These are phyloP conservation scores for Tetragonisca angustula DNA, from an alignment of 2,888 invertebrate genomes.

Conservation along the genomic window DNA sequence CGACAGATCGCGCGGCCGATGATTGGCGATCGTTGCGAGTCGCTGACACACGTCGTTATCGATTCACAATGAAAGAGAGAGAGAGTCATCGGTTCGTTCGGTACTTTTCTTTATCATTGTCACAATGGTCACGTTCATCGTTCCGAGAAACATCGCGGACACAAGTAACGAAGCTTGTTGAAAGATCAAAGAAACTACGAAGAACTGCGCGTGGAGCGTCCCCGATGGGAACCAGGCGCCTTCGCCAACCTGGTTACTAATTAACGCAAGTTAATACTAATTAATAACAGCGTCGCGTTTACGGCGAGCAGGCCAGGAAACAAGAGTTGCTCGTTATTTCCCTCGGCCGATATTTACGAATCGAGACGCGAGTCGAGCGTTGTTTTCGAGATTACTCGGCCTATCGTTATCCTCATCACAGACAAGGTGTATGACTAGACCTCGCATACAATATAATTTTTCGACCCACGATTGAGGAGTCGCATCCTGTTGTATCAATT, in stretches of 20 bases:
- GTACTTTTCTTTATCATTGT: not conserved
- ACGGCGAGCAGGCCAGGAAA: not conserved
- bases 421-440: too few species aligned
- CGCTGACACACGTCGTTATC: not conserved
- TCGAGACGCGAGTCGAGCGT: not conserved
- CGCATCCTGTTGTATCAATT: too few species aligned
- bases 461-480: too few species aligned
- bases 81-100: not conserved
- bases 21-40: not conserved
- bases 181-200: constrained; percentile 29
- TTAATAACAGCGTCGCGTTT: constrained; percentile 21
- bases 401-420: not conserved
- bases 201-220: not conserved
- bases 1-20: too few species aligned
- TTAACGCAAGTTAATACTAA: constrained; percentile 50
- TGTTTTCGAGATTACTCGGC: constrained; percentile 36
- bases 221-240: too few species aligned
- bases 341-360: constrained; percentile 7
- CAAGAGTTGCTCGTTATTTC: constrained; percentile 12
- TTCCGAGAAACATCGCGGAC: not conserved
- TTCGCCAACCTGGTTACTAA: constrained; percentile 10
- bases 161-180: constrained; percentile 39
- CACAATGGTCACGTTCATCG: constrained; percentile 17
- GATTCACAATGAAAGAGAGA: not conserved
- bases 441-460: too few species aligned